A percentile compares a stretch with the other conserved stretches of the same genome.
Evolutionary conservation across 2,113 vertebrate species (phyloP).

Genomic region (Pterocles gutturalis): DNA sequence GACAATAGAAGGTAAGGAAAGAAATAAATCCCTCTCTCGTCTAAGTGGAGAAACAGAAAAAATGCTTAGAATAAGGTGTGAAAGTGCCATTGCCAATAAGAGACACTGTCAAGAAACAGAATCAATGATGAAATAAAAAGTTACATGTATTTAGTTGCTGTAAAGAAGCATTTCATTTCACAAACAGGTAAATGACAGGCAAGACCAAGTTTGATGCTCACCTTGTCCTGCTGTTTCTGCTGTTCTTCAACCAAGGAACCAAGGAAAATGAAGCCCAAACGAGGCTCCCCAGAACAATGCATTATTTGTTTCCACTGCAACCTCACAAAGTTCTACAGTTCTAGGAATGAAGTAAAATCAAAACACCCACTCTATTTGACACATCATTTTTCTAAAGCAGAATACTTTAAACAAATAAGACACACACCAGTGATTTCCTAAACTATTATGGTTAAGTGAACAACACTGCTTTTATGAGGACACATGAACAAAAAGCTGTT

Average conservation of each 20-base stretch:
- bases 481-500: neutral
- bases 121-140: neutral
- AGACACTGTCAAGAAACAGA: neutral
- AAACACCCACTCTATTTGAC: neutral
- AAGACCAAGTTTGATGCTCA: neutral
- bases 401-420: slow-evolving; percentile 25
- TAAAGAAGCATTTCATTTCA: neutral
- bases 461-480: neutral
- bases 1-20: neutral
- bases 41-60: neutral
- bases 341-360: neutral
- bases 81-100: neutral
- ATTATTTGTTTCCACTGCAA: neutral
- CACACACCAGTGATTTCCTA: neutral
- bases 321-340: neutral
- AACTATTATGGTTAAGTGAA: neutral
- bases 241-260: neutral
- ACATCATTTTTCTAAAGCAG: neutral
- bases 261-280: neutral
- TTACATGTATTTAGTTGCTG: neutral
- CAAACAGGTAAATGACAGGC: neutral
- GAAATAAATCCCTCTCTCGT: neutral
- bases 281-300: neutral
- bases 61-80: neutral
- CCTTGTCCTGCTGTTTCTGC: neutral